Conservation (phyloP, 2,797 vertebrate species). For the Sebastes kiyomatsui region DNA sequence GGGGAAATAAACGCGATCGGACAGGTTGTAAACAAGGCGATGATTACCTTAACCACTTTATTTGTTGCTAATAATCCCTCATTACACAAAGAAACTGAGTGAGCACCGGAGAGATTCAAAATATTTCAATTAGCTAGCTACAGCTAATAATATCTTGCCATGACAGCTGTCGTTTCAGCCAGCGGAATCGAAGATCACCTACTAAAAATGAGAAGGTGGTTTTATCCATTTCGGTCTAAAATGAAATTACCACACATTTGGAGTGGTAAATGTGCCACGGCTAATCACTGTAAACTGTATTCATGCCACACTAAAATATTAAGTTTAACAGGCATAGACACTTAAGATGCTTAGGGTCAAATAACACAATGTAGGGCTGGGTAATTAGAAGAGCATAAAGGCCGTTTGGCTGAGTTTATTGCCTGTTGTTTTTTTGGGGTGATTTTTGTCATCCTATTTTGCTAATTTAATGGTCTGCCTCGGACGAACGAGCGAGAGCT, state of each 20-base stretch:
- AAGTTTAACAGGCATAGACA: neutral
- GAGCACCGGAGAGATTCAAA: neutral
- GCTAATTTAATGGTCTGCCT: neutral
- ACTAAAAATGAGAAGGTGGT: neutral
- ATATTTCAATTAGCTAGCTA: neutral
- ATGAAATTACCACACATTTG: neutral
- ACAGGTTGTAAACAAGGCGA: neutral
- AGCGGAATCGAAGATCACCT: neutral
- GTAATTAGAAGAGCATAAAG: neutral
- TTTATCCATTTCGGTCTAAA: neutral
- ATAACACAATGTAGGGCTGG: neutral
- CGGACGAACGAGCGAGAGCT: neutral
- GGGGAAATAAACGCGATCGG: neutral
- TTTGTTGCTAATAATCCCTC: neutral
- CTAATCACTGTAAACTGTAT: neutral
- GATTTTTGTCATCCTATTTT: neutral
- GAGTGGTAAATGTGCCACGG: neutral
- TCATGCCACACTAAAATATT: neutral
- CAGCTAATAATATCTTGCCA: no score
- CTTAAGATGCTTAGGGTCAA: neutral
- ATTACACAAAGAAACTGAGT: neutral
- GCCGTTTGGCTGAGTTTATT: neutral
- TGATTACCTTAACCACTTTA: neutral
- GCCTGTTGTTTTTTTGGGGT: neutral
- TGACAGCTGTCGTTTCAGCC: accelerated